A percentile compares a stretch with the other conserved stretches of the same genome.
Evolutionary conservation across 2,113 vertebrate species (phyloP).

Genomic region (Equus quagga): DNA sequence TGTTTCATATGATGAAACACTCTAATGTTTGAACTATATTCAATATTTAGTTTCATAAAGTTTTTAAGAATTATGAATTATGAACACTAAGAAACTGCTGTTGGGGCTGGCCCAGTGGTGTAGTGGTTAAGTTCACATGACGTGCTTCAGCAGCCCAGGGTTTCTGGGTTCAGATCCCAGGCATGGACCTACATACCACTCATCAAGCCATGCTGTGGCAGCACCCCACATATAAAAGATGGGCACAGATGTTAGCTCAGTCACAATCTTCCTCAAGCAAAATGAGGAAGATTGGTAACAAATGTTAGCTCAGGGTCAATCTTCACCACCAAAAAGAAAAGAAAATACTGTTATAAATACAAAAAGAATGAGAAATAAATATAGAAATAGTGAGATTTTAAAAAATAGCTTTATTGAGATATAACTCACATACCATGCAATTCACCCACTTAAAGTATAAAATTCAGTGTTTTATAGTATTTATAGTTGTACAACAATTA

Average conservation of each 20-base stretch:
- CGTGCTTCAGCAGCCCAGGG: no score
- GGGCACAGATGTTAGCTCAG: no score
- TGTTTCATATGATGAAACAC: not conserved
- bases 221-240: no score
- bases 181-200: no score
- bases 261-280: no score
- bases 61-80: not conserved
- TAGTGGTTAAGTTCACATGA: no score
- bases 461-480: not conserved
- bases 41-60: not conserved
- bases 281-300: no score
- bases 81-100: not conserved
- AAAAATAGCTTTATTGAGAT: not conserved
- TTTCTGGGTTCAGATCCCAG: no score
- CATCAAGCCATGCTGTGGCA: no score
- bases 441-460: not conserved
- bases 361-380: conserved; percentile 15
- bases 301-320: no score
- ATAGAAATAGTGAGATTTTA: not conserved
- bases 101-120: no score
- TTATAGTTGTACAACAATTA: not conserved
- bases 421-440: not conserved
- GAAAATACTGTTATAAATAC: not conserved
- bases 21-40: not conserved
- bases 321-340: no score